A percentile compares a stretch with the other conserved stretches of the same genome.
phyloP scores from a whole-genome alignment of 2,113 vertebrate genomes.

The Pica pica region DNA sequence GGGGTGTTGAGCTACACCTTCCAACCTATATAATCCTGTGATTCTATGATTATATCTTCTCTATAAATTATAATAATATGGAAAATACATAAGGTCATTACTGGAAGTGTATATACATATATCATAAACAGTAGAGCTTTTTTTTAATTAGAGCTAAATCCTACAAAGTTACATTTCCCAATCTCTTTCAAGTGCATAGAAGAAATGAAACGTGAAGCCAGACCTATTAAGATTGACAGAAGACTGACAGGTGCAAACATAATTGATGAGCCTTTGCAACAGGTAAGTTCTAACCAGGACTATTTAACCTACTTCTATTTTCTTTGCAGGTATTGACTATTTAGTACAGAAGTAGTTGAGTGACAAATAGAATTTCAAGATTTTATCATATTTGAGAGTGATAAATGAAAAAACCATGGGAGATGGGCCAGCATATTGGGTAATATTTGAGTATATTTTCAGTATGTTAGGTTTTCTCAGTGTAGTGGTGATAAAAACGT shows the following conservation, averaged over 20 bases:
- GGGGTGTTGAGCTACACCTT: background rate
- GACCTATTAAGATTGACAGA: slow-evolving; percentile 92
- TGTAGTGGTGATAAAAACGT: background rate
- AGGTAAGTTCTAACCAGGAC: slow-evolving; percentile 74
- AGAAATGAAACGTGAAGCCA: slow-evolving; percentile 92
- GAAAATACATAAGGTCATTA: background rate
- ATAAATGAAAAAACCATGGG: background rate
- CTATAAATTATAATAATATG: background rate
- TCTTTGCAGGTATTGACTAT: background rate
- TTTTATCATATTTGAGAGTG: background rate
- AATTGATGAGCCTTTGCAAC: slow-evolving; percentile 97
- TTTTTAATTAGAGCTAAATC: background rate
- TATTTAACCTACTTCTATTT: background rate
- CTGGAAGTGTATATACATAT: background rate
- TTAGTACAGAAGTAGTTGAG: background rate
- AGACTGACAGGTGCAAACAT: slow-evolving; percentile 94
- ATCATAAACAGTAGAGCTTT: background rate
- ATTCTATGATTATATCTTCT: background rate
- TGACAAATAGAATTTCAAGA: background rate
- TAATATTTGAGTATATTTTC: background rate
- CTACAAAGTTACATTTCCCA: background rate
- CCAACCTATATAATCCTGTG: background rate
- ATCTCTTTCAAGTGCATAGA: slow-evolving; percentile 84
- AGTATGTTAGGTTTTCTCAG: background rate
- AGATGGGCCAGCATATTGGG: background rate